Conservation (phyloP, 2,888 invertebrate genomes). For the Rutpela maculata region DNA sequence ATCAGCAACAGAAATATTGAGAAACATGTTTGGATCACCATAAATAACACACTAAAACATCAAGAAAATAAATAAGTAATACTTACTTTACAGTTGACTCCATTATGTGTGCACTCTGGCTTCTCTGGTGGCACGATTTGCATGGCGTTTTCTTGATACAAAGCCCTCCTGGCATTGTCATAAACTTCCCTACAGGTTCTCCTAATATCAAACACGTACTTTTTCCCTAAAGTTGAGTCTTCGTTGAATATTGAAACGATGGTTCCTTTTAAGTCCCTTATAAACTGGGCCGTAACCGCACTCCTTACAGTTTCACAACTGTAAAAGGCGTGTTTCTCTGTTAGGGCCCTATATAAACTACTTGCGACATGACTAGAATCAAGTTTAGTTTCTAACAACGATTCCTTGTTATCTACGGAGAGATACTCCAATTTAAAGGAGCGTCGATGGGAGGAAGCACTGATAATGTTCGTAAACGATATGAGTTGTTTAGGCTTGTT, state of each 20-base stretch:
- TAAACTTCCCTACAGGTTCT: conserved; percentile 93
- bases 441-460: conserved; percentile 85
- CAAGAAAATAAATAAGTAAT: conserved; percentile 5
- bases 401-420: conserved; percentile 81
- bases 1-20: too few relatives aligned
- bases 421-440: conserved; percentile 86
- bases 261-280: conserved; percentile 92
- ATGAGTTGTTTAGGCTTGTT: conserved; percentile 82
- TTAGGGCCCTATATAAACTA: conserved; percentile 88
- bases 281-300: conserved; percentile 92
- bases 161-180: conserved; percentile 88
- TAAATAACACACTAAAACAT: background rate
- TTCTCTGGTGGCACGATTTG: conserved; percentile 65
- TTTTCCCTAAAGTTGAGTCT: conserved; percentile 89
- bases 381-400: conserved; percentile 86
- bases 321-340: conserved; percentile 94
- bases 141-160: conserved; percentile 74
- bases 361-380: conserved; percentile 88
- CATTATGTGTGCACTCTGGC: conserved; percentile 58
- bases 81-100: conserved; percentile 70
- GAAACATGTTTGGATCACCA: too few relatives aligned
- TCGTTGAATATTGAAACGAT: conserved; percentile 94
- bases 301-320: conserved; percentile 93
- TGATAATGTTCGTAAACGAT: conserved; percentile 88
- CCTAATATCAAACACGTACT: conserved; percentile 93